Conservation (phyloP, 2,888 invertebrate genomes). For the Pristionchus japonicus region DNA sequence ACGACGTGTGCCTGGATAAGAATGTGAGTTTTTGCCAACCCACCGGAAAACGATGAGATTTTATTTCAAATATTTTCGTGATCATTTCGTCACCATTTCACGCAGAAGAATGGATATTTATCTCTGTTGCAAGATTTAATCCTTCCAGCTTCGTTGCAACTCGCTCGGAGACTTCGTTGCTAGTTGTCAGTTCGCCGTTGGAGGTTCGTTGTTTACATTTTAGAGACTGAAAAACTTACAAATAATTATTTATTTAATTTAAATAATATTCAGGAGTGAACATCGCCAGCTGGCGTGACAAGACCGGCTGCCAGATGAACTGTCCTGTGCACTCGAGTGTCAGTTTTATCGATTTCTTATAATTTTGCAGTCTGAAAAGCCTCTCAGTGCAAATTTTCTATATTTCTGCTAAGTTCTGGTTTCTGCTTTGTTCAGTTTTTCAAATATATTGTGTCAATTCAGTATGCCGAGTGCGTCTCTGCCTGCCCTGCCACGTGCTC, state of each 20-base stretch:
- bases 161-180: conserved; percentile 54
- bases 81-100: too few species aligned
- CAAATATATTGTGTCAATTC: too few species aligned
- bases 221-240: background rate
- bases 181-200: conserved; percentile 51
- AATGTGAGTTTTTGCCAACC: too few species aligned
- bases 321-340: conserved; percentile 18
- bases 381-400: too few species aligned
- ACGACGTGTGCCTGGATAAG: conserved; percentile 61
- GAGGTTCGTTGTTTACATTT: conserved; percentile 2
- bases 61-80: too few species aligned
- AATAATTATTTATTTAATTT: background rate
- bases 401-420: too few species aligned
- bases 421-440: too few species aligned
- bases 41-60: too few species aligned
- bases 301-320: background rate
- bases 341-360: background rate
- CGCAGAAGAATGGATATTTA: too few species aligned
- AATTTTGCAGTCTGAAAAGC: background rate
- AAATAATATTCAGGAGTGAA: background rate
- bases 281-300: background rate
- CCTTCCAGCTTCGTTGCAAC: conserved; percentile 51
- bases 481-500: conserved; percentile 68
- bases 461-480: conserved; percentile 52
- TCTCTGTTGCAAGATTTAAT: background rate